Evolutionary conservation across 1,140 invertebrate species (phyloP).

Genomic region (Cherax destructor): DNA sequence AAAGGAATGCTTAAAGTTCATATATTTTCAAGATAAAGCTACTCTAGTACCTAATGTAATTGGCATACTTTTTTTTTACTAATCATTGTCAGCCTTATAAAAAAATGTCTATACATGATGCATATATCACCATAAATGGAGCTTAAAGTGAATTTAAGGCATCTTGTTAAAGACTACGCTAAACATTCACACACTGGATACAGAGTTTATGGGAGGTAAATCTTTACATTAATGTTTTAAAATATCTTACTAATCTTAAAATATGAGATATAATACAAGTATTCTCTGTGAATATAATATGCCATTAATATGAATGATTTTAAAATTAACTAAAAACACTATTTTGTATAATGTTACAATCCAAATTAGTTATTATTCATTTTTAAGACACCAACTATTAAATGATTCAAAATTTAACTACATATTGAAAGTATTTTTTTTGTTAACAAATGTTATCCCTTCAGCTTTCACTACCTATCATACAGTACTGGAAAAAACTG

Average conservation of each 20-base stretch:
- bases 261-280: background rate
- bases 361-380: background rate
- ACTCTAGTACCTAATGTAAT: background rate
- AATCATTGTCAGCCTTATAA: background rate
- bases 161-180: background rate
- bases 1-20: background rate
- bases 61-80: background rate
- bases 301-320: background rate
- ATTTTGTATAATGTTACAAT: background rate
- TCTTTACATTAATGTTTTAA: background rate
- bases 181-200: background rate
- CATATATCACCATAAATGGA: background rate
- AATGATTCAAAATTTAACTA: background rate
- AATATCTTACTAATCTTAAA: background rate
- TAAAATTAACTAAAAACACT: background rate
- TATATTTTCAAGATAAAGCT: background rate
- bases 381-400: background rate
- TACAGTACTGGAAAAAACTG: background rate
- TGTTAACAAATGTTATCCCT: background rate
- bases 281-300: background rate
- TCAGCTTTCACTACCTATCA: background rate
- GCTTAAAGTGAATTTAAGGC: background rate
- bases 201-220: background rate
- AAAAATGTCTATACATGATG: slow-evolving; percentile 8
- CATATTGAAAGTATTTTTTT: background rate